Conservation (phyloP, 2,888 invertebrate species). For the Lepidocyrtinus sp. region DNA sequence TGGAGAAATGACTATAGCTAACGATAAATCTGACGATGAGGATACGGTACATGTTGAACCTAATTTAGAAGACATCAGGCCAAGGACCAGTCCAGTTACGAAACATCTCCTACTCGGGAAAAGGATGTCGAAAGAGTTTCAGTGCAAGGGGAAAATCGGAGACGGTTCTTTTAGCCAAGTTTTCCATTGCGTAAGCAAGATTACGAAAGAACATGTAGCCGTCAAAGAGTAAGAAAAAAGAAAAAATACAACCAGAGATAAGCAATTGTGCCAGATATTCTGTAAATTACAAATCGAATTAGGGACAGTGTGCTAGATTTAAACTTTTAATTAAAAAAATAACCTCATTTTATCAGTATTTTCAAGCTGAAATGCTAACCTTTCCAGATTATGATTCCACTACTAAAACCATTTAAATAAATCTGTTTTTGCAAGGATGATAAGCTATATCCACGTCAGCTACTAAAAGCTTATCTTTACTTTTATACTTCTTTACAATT, state of each 20-base stretch:
- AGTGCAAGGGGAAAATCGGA: slow-evolving; percentile 72
- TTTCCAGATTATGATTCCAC: too few relatives aligned
- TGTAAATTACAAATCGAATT: too few relatives aligned
- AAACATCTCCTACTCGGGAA: slow-evolving; percentile 37
- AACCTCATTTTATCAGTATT: too few relatives aligned
- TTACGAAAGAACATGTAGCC: slow-evolving; percentile 73
- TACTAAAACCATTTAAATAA: too few relatives aligned
- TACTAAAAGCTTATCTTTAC: too few relatives aligned
- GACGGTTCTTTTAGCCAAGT: slow-evolving; percentile 75
- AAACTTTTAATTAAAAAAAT: too few relatives aligned
- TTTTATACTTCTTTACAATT: too few relatives aligned
- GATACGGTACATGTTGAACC: not conserved
- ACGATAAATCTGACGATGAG: slow-evolving; percentile 15
- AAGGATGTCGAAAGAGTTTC: slow-evolving; percentile 64
- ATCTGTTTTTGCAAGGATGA: too few relatives aligned
- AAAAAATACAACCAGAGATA: not conserved
- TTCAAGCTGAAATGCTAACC: too few relatives aligned
- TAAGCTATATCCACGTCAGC: too few relatives aligned
- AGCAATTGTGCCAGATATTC: too few relatives aligned
- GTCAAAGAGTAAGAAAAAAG: slow-evolving; percentile 73
- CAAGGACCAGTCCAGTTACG: slow-evolving; percentile 3
- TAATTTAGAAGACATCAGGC: not conserved
- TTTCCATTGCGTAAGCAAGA: slow-evolving; percentile 72
- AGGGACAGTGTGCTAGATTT: too few relatives aligned
- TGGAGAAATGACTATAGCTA: slow-evolving; percentile 26